These are phyloP conservation scores for Sturnus vulgaris DNA, from an alignment of 2,113 vertebrate genomes.

Conservation along the genomic window DNA sequence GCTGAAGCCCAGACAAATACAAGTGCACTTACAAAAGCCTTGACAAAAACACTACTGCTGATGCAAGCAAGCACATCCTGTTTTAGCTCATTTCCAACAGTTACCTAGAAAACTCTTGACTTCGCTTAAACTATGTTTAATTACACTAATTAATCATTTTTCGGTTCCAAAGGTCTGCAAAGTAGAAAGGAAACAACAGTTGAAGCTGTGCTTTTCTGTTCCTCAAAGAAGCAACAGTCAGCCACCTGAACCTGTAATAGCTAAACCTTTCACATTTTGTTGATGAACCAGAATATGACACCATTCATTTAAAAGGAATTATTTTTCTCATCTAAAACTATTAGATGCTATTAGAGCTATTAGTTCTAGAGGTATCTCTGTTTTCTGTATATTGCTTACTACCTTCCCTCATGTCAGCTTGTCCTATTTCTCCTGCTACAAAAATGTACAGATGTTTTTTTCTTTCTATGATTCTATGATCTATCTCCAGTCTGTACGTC, in stretches of 20 bases:
- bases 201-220: neutral
- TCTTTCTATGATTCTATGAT: neutral
- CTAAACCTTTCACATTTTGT: neutral
- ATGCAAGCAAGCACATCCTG: constrained; percentile 14
- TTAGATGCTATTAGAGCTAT: neutral
- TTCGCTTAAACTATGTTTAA: neutral
- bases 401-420: neutral
- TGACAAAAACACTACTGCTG: neutral
- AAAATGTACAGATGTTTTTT: neutral
- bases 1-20: neutral
- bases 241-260: neutral
- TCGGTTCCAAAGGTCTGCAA: neutral
- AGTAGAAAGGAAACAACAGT: neutral
- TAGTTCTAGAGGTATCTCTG: neutral
- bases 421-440: neutral
- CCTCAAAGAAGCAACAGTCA: neutral
- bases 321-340: neutral
- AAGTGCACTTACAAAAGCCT: neutral
- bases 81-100: neutral
- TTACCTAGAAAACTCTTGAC: neutral
- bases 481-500: neutral
- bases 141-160: neutral
- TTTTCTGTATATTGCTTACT: neutral
- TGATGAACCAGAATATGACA: neutral
- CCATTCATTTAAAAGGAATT: neutral